A percentile compares a stretch with the other conserved stretches of the same genome.
These are phyloP conservation scores for Leptinotarsa haldemani DNA, from an alignment of 2,888 invertebrate genomes.

Conservation along the genomic window DNA sequence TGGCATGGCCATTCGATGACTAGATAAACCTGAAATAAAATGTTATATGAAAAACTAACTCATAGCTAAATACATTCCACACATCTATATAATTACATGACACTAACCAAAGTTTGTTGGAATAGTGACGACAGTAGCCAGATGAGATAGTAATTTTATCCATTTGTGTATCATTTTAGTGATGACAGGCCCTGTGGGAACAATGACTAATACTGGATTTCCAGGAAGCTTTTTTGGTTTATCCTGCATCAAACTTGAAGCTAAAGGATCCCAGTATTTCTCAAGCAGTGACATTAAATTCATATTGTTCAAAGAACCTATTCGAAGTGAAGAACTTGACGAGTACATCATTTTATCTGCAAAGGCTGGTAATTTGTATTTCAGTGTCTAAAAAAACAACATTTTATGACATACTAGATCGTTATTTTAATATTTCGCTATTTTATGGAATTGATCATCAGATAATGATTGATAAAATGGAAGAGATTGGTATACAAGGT, in stretches of 20 bases:
- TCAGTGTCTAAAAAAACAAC: slow-evolving; percentile 67
- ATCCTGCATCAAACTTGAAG: slow-evolving; percentile 69
- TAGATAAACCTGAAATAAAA: slow-evolving; percentile 47
- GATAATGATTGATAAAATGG: too few relatives aligned
- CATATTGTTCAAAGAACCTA: slow-evolving; percentile 71
- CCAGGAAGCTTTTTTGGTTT: slow-evolving; percentile 79
- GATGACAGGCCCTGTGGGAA: slow-evolving; percentile 70
- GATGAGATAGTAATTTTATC: slow-evolving; percentile 74
- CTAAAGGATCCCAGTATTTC: slow-evolving; percentile 81
- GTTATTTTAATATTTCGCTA: too few relatives aligned
- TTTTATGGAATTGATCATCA: too few relatives aligned
- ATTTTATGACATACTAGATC: not conserved
- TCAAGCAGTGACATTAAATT: slow-evolving; percentile 75
- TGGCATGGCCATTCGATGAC: slow-evolving; percentile 66
- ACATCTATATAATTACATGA: slow-evolving; percentile 31
- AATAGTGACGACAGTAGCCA: slow-evolving; percentile 77
- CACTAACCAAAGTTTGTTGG: slow-evolving; percentile 68
- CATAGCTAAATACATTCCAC: slow-evolving; percentile 10
- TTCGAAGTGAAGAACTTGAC: slow-evolving; percentile 66
- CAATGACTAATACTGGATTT: slow-evolving; percentile 75
- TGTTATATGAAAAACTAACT: slow-evolving; percentile 1
- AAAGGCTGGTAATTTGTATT: slow-evolving; percentile 76
- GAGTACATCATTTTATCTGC: slow-evolving; percentile 79
- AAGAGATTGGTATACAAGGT: too few relatives aligned
- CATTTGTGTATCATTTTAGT: slow-evolving; percentile 76